Evolutionary conservation across 2,113 vertebrate species (phyloP).

Genomic region (Phrynosoma platyrhinos): DNA sequence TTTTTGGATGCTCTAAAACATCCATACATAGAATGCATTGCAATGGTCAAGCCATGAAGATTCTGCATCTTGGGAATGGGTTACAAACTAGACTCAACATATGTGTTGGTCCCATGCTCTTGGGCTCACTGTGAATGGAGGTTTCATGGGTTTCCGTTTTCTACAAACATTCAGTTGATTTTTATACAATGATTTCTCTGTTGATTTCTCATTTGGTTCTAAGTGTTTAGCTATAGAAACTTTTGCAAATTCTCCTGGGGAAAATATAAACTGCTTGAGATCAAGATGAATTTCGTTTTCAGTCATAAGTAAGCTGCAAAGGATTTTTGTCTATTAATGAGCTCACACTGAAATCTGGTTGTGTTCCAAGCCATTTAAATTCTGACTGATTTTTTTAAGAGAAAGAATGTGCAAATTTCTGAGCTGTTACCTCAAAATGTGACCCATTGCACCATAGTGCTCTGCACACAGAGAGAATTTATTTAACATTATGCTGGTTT

Average conservation of each 20-base stretch:
- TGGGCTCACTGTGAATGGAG: background rate
- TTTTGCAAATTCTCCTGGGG: background rate
- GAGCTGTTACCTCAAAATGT: background rate
- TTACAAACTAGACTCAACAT: background rate
- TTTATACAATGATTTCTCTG: background rate
- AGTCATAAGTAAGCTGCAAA: background rate
- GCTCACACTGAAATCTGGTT: constrained; percentile 22
- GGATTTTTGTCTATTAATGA: constrained; percentile 5
- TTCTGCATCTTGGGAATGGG: background rate
- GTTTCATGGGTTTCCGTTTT: background rate
- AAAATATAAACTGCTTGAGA: background rate
- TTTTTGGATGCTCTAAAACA: background rate
- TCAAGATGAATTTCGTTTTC: constrained; percentile 27
- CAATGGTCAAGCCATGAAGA: background rate
- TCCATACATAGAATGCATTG: background rate
- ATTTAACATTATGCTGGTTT: constrained; percentile 20
- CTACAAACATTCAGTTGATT: too few relatives aligned
- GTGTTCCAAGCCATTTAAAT: background rate
- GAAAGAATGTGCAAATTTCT: background rate
- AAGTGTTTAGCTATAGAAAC: background rate
- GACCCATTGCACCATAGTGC: background rate
- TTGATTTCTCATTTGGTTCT: background rate
- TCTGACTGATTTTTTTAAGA: constrained; percentile 7
- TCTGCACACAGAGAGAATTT: background rate
- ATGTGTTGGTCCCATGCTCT: background rate